These are phyloP conservation scores for Oligia strigilis DNA, from an alignment of 2,888 invertebrate genomes.

Conservation along the genomic window DNA sequence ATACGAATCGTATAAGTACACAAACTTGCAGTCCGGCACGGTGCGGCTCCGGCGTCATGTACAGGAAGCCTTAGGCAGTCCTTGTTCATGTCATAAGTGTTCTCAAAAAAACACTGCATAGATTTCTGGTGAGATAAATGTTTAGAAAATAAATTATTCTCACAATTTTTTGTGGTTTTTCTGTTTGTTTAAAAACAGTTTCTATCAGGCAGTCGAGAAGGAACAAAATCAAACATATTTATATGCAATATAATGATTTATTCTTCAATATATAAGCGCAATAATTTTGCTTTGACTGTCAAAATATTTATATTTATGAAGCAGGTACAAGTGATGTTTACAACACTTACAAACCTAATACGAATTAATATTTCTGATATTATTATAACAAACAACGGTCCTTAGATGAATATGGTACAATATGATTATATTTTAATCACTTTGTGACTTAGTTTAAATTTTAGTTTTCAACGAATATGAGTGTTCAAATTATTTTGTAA, in stretches of 20 bases:
- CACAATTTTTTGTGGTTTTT: background rate
- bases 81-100: background rate
- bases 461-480: conserved; percentile 65
- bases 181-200: background rate
- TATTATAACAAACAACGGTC: conserved; percentile 66
- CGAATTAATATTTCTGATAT: conserved; percentile 67
- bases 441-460: conserved; percentile 74
- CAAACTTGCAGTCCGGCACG: too few relatives aligned
- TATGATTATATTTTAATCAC: conserved; percentile 69
- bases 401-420: conserved; percentile 59
- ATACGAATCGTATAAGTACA: too few relatives aligned
- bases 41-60: too few relatives aligned
- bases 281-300: conserved; percentile 90
- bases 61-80: background rate
- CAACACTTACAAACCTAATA: conserved; percentile 85
- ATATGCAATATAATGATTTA: conserved; percentile 89
- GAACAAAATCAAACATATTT: conserved; percentile 72
- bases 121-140: background rate
- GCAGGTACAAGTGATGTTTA: conserved; percentile 90
- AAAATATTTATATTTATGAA: conserved; percentile 88
- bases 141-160: background rate
- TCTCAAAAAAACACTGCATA: conserved; percentile 12
- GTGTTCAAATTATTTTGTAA: conserved; percentile 70
- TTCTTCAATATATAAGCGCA: conserved; percentile 89
- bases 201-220: background rate